Evolutionary conservation across 2,888 invertebrate genomes (phyloP).

Genomic region (Sesia apiformis): DNA sequence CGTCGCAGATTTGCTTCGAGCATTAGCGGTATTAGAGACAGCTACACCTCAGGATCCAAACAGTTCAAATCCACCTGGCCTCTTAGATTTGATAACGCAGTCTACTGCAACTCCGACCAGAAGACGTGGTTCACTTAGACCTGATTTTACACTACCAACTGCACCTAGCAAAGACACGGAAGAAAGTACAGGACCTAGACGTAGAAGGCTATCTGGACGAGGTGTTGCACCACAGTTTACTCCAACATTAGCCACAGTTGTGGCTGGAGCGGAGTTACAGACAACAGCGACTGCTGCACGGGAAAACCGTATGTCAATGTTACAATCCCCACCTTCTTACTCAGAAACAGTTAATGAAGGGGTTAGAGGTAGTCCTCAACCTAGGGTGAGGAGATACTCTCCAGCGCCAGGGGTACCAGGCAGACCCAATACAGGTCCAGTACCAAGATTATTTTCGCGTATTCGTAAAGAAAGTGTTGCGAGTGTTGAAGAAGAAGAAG

Average conservation of each 20-base stretch:
- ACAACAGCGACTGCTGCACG: conserved; percentile 57
- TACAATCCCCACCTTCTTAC: conserved; percentile 65
- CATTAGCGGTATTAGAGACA: conserved; percentile 79
- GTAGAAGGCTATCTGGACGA: conserved; percentile 58
- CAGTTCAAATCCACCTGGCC: conserved; percentile 23
- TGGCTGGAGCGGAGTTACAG: conserved; percentile 59
- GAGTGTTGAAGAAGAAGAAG: conserved; percentile 32
- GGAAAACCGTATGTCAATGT: conserved; percentile 59
- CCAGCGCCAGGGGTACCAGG: conserved; percentile 52
- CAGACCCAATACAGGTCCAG: conserved; percentile 46
- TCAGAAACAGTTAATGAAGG: conserved; percentile 39
- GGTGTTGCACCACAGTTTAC: conserved; percentile 57
- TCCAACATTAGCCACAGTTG: conserved; percentile 60
- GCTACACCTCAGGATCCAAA: conserved; percentile 27
- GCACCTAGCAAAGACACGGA: conserved; percentile 31
- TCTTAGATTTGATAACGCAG: conserved; percentile 38
- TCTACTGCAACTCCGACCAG: conserved; percentile 25
- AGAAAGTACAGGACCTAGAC: conserved; percentile 42
- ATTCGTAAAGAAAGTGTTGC: conserved; percentile 51
- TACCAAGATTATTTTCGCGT: conserved; percentile 58
- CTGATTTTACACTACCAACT: conserved; percentile 40
- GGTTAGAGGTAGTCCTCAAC: conserved; percentile 34
- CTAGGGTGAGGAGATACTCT: conserved; percentile 53
- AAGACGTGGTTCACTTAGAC: conserved; percentile 48
- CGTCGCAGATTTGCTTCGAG: conserved; percentile 86